A percentile compares a stretch with the other conserved stretches of the same genome.
These are phyloP conservation scores for Xerus inauris DNA, from an alignment of 2,113 vertebrate species.

Conservation along the genomic window DNA sequence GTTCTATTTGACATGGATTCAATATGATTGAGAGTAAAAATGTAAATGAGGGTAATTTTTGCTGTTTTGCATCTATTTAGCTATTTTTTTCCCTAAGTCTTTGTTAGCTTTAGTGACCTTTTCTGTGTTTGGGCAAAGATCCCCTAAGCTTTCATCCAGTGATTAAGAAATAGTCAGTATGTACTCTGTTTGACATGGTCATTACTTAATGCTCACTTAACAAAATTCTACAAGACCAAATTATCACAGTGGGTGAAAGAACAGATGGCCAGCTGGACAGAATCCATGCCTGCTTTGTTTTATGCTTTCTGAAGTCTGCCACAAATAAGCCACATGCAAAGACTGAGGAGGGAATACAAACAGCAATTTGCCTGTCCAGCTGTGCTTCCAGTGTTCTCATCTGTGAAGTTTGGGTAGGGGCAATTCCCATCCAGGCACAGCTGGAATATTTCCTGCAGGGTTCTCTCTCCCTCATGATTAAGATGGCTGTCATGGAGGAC, in stretches of 20 bases:
- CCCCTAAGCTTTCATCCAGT: constrained; percentile 50
- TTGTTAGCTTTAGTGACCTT: constrained; percentile 53
- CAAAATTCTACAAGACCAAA: constrained; percentile 66
- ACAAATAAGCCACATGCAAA: constrained; percentile 55
- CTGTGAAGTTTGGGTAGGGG: neutral
- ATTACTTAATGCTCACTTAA: constrained; percentile 79
- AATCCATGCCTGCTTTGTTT: constrained; percentile 63
- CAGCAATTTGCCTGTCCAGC: neutral
- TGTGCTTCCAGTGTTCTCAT: neutral
- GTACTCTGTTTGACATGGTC: constrained; percentile 73
- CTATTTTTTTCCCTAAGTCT: neutral
- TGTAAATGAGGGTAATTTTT: neutral
- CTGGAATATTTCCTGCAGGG: neutral
- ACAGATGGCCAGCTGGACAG: constrained; percentile 76
- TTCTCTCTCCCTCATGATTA: neutral
- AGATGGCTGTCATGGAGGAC: neutral
- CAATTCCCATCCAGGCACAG: neutral
- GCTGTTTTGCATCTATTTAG: neutral
- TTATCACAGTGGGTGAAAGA: constrained; percentile 79
- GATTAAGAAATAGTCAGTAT: constrained; percentile 74
- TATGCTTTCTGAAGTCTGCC: constrained; percentile 60
- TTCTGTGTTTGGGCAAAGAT: constrained; percentile 46
- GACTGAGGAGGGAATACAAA: neutral
- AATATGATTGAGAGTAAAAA: neutral
- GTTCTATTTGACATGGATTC: neutral